These are phyloP conservation scores for Aporophyla nigra DNA, from an alignment of 2,888 invertebrate species.

Conservation along the genomic window DNA sequence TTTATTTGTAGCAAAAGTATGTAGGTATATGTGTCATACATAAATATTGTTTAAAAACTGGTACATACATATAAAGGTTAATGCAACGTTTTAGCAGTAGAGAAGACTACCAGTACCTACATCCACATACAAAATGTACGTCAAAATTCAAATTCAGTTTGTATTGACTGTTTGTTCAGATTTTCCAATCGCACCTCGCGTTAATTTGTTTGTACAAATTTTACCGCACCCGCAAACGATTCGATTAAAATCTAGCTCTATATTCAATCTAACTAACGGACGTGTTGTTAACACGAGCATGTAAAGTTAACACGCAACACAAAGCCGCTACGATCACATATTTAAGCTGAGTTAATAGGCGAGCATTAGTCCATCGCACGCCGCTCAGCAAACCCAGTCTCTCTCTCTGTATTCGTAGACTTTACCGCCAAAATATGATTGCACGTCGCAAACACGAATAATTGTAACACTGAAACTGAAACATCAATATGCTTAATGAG, in stretches of 20 bases:
- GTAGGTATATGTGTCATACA: not conserved
- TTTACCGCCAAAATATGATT: conserved; percentile 70
- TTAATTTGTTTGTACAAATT: conserved; percentile 87
- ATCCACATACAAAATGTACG: conserved; percentile 54
- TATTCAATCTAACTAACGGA: conserved; percentile 74
- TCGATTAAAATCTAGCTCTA: conserved; percentile 83
- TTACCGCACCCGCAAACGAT: conserved; percentile 80
- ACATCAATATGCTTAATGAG: conserved; percentile 84
- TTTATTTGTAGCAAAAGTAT: no score
- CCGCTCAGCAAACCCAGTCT: conserved; percentile 32
- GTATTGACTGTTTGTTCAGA: conserved; percentile 82
- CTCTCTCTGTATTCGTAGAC: conserved; percentile 48
- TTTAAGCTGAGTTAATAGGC: conserved; percentile 62
- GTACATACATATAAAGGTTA: not conserved
- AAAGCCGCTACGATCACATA: conserved; percentile 55
- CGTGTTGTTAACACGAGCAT: conserved; percentile 68
- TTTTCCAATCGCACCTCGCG: conserved; percentile 85
- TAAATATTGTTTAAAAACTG: not conserved
- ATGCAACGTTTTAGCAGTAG: conserved; percentile 48
- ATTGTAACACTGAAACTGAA: conserved; percentile 81
- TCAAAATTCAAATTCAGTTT: conserved; percentile 79
- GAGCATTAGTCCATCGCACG: conserved; percentile 48
- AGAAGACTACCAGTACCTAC: conserved; percentile 36
- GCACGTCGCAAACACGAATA: conserved; percentile 75
- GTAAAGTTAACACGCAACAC: conserved; percentile 67